Base-by-base conservation (phyloP, 2,888 invertebrate species). In the Eristalis tenax region DNA sequence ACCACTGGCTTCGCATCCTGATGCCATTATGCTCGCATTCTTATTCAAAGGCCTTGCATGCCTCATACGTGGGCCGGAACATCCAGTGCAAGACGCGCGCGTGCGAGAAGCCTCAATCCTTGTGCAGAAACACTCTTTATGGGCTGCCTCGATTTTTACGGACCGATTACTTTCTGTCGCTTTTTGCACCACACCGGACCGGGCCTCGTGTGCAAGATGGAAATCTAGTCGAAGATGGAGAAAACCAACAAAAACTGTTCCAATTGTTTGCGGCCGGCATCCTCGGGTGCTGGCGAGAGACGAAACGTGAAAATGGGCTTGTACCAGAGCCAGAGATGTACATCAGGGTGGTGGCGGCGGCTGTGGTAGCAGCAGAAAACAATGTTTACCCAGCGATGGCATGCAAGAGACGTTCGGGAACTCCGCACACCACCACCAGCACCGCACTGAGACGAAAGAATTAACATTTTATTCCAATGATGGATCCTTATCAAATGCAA, bases 401-500 rank as follows among this genome's bases (percentile, higher is more conserved):
- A 15, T 28, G n/a, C 4, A 15, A 18, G 65, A 15, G 23, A 35
- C 35, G 35, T 40, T 28, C 65, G 32, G 11, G 4, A 11, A 28
- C 61, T 18, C 26, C 26, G 15, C 56, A 32, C 64, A 11, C 35
- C 26, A 40, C 59, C 26, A 26, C 26, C 26, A 3, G 2, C 56
- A 63, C 38, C 73, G 4, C 43, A 70, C 65, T 64, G 50, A 83
- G 71, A 75, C 74, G 75, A 15, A 71, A 63, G 83, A 87, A 87
- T 87, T 87, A 87, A 83, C 87, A 87, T 87, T 87, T 87, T 83
- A 87, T 87, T 83, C 79, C 87, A 87, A 80, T 83, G 87, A 87
- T 87, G 87, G 87, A 87, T 87, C 79, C 76, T 87, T 87, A 87
- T 87, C 87, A 83, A 83, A 87, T 83, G 83, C 76, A 83, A 87